These are phyloP conservation scores for Menidia menidia DNA, from an alignment of 2,797 vertebrate species.

Conservation along the genomic window DNA sequence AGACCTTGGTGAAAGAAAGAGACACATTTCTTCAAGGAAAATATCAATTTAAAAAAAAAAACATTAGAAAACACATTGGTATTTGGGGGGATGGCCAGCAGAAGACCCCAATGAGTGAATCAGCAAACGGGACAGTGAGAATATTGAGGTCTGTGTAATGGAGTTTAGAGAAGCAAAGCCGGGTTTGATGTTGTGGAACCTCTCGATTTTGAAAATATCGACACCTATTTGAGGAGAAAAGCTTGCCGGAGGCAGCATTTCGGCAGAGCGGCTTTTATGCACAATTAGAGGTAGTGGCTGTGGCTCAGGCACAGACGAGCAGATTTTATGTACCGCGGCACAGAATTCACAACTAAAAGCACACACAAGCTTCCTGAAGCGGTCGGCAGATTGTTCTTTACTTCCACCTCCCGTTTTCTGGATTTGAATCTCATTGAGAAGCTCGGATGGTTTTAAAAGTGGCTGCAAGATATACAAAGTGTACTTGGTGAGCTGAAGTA, in stretches of 20 bases:
- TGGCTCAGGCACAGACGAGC: neutral
- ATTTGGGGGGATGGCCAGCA: too few species aligned
- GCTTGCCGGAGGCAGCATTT: neutral
- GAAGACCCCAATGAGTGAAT: too few species aligned
- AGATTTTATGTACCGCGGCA: conserved; percentile 11
- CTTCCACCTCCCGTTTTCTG: neutral
- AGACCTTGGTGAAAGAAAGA: too few species aligned
- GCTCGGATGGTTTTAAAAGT: neutral
- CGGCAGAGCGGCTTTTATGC: neutral
- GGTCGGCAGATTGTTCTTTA: neutral
- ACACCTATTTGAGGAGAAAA: neutral
- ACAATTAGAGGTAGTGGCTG: neutral
- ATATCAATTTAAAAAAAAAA: too few species aligned
- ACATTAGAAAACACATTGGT: too few species aligned
- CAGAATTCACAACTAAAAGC: neutral
- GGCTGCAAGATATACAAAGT: neutral
- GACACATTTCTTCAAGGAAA: too few species aligned
- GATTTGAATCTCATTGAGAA: conserved; percentile 12
- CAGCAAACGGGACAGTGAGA: too few species aligned
- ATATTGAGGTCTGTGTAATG: too few species aligned
- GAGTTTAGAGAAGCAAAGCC: too few species aligned
- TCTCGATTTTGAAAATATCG: too few species aligned
- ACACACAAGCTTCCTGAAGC: conserved; percentile 4
- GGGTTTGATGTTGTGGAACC: too few species aligned
- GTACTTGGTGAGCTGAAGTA: neutral